Conservation (phyloP, 2,797 vertebrate species). For the Orientallactaga sibirica region DNA sequence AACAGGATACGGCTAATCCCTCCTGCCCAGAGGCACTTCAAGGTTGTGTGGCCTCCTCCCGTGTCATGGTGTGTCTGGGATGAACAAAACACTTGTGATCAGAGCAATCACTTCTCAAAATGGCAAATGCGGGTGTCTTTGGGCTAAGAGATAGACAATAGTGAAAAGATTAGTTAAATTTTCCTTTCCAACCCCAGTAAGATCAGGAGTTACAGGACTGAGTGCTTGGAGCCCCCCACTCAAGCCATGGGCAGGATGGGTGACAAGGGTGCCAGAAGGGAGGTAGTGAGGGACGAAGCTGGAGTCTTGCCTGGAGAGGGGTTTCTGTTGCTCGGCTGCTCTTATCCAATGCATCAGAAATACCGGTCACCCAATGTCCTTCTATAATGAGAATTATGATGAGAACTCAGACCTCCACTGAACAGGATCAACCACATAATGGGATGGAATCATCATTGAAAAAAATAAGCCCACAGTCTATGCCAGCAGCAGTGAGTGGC, state of each 20-base stretch:
- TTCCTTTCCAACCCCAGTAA: not conserved
- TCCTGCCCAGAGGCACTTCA: not conserved
- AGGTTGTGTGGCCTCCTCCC: not conserved
- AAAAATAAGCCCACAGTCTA: not conserved
- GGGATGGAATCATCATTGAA: not conserved
- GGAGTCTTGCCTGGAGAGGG: not conserved
- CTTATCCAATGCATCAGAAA: not conserved
- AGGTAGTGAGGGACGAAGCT: fast-evolving
- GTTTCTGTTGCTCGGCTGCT: not conserved
- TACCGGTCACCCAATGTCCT: not conserved
- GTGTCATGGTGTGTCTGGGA: not conserved
- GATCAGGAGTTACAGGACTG: not conserved
- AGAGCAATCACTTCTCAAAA: not conserved
- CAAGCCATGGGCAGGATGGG: not conserved
- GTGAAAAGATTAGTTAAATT: not conserved
- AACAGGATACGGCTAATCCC: not conserved
- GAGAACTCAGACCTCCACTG: not conserved
- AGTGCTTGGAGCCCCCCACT: not conserved
- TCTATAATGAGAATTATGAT: not conserved
- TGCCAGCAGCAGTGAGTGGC: not conserved
- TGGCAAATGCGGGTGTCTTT: not conserved
- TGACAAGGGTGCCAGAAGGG: not conserved
- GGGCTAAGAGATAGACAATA: not conserved
- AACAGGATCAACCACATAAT: not conserved
- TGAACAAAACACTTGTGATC: not conserved